phyloP scores from a whole-genome alignment of 2,888 invertebrate genomes.

The Carpatolechia fugitivella region DNA sequence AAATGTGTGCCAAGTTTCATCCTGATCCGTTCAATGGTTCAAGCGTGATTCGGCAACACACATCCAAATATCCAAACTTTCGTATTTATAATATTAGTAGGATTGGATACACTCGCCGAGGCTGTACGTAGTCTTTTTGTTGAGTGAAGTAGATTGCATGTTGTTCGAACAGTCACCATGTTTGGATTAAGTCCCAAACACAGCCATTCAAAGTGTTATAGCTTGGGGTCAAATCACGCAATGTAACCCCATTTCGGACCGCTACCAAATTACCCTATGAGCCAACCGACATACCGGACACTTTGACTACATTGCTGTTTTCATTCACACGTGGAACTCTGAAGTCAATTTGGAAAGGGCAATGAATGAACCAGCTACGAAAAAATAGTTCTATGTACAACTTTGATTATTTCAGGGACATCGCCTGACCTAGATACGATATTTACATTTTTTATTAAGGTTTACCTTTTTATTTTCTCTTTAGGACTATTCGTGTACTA shows the following conservation, averaged over 20 bases:
- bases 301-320: slow-evolving; percentile 4
- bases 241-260: slow-evolving; percentile 7
- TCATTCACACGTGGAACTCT: background rate
- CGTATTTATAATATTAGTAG: too few species aligned
- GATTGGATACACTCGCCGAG: too few species aligned
- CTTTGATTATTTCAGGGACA: background rate
- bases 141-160: too few species aligned
- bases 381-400: background rate
- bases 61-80: too few species aligned
- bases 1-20: too few species aligned
- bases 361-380: background rate
- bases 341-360: background rate
- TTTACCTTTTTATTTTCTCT: too few species aligned
- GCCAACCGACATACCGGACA: background rate
- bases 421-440: background rate
- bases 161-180: background rate
- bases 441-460: background rate
- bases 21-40: too few species aligned
- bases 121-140: too few species aligned
- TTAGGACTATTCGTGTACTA: too few species aligned
- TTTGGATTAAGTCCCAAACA: slow-evolving; percentile 2
- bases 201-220: background rate
- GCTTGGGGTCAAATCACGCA: slow-evolving; percentile 16
- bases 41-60: too few species aligned
- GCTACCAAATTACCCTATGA: background rate